Base-by-base conservation (phyloP, 2,113 vertebrate species). In the Leiothrix lutea region DNA sequence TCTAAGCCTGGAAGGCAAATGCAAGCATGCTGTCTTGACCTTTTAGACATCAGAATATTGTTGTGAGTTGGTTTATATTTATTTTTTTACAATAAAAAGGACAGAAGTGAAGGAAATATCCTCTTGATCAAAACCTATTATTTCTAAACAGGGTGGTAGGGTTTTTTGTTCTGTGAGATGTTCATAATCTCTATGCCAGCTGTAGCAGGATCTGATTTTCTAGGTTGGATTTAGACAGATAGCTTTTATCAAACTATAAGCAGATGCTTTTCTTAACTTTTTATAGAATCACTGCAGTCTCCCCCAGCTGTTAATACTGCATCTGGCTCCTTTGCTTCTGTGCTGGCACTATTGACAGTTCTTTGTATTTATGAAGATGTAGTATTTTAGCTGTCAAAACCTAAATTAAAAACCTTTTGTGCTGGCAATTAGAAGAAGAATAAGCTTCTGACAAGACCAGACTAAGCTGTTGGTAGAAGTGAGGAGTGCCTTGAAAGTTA, bases 211-310 rank as follows among this genome's bases (percentile, higher is more conserved):
- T 92, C 51, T 60, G 18, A 73, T 93, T 88, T 94, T 72, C 53
- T 90, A 60, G 72, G 60, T 28, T 95, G 69, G 86, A 86, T 96
- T 96, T 95, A 88, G 33, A 50, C 16, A 90, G 84, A 89, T 60
- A 88, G 44, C 79, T 88, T 60, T 79, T 90, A 78, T 81, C 67
- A 80, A 74, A 88, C 31, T 73, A 36, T 85, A 86, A 93, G 60
- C 88, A 95, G 82, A 78, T 94, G 90, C 44, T 90, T 90, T 83
- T 79, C 89, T 91, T 73, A 71, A 94, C 80, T 94, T 92, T 73
- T 73, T 90, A 62, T 62, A 90, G 54, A 90, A 66, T 73, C 42
- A 28, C 28, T 74, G 47, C 50, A n/a, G 54, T 70, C 50, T 88
- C 45, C 26, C 42, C 26, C 65, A 88, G 62, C 80, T 88, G 48